These are phyloP conservation scores for Oncorhynchus gorbuscha DNA, from an alignment of 2,113 vertebrate genomes.

Conservation along the genomic window DNA sequence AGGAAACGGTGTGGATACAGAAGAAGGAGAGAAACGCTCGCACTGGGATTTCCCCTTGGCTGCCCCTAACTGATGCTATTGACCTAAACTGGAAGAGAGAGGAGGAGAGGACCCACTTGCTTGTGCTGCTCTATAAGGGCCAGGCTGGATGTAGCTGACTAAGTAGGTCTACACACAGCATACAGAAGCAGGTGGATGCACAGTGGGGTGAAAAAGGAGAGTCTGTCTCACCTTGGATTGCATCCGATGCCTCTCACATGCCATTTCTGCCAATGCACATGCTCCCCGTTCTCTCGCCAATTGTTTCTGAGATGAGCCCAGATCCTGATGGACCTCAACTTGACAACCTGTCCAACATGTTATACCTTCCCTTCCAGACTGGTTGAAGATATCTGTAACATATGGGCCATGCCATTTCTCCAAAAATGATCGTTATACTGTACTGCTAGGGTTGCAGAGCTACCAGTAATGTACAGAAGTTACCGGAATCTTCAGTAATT, in stretches of 20 bases:
- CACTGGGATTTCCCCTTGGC: conserved; percentile 47
- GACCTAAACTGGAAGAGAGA: conserved; percentile 2
- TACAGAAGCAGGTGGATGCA: conserved; percentile 28
- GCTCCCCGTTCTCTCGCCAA: conserved; percentile 43
- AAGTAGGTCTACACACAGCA: neutral
- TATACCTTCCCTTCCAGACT: neutral
- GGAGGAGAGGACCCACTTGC: conserved; percentile 7
- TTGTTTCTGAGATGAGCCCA: conserved; percentile 50
- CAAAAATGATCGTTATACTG: too few species aligned
- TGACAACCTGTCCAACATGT: conserved; percentile 44
- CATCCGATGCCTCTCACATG: conserved; percentile 35
- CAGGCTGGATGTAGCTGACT: neutral
- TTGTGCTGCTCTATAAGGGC: neutral
- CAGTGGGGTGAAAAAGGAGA: conserved; percentile 27
- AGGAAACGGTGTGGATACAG: conserved; percentile 56
- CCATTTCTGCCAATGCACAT: conserved; percentile 46
- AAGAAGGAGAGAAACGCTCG: conserved; percentile 39
- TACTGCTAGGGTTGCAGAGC: too few species aligned
- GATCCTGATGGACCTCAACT: conserved; percentile 63
- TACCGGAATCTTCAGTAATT: too few species aligned
- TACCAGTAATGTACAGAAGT: too few species aligned
- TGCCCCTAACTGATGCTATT: conserved; percentile 20
- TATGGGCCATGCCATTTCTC: neutral
- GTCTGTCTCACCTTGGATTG: conserved; percentile 37
- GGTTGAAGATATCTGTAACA: neutral